Conservation (phyloP, 2,888 invertebrate genomes). For the Lobophora halterata region DNA sequence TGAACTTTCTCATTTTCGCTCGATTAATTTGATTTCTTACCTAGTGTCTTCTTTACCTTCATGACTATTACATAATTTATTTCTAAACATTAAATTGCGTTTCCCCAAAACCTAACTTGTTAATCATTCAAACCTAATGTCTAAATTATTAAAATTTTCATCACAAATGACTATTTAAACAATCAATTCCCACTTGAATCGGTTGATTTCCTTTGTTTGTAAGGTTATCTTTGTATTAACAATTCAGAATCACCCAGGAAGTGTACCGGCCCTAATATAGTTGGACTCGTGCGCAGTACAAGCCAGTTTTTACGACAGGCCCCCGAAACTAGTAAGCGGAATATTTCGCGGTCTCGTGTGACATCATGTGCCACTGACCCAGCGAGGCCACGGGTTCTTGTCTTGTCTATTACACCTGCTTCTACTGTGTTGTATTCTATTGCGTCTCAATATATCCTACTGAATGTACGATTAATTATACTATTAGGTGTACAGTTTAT, state of each 20-base stretch:
- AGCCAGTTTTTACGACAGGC: constrained; percentile 38
- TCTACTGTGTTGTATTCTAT: constrained; percentile 44
- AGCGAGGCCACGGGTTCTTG: constrained; percentile 66
- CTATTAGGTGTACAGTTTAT: no score
- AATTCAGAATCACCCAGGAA: constrained; percentile 28
- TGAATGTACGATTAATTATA: constrained; percentile 1
- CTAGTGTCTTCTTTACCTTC: no score
- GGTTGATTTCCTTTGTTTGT: no score
- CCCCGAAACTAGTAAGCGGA: constrained; percentile 48
- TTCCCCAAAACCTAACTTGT: no score
- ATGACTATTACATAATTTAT: no score
- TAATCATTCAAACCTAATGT: no score
- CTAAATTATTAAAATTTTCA: no score
- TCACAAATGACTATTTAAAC: background rate
- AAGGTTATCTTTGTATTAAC: constrained; percentile 26
- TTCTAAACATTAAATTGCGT: no score
- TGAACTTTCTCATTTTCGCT: no score
- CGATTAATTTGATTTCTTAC: no score
- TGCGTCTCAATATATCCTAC: constrained; percentile 39
- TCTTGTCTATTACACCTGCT: no score
- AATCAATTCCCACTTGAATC: background rate
- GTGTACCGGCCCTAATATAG: constrained; percentile 29
- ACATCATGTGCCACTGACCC: constrained; percentile 76
- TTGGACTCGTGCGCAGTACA: constrained; percentile 28
- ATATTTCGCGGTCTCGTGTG: constrained; percentile 58